Evolutionary conservation across 2,113 vertebrate species (phyloP), one percentile per base, ranked within the genome.

Genomic region (Pseudonaja textilis): DNA sequence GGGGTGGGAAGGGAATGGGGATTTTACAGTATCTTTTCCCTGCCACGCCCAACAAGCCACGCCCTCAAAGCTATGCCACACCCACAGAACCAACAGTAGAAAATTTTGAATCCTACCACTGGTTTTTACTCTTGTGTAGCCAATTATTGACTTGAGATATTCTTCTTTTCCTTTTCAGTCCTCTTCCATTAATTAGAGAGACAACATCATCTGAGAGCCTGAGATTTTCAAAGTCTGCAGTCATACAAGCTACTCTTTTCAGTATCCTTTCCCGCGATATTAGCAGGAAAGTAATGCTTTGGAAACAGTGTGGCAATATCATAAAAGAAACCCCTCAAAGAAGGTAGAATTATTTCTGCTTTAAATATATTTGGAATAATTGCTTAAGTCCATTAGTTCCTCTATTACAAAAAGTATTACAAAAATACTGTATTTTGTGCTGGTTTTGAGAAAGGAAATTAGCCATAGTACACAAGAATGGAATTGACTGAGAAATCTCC

Each of bases 311-410:
- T 59, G 11, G 55, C 29, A 55, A 91, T 42, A 26, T n/a, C 9
- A 91, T 59, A 22, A 59, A 86, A 86, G 12, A 3, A 87, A 91
- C 20, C 47, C 23, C 23, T 34, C 42, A 86, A 55, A 55, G 34
- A 26, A 85, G 47, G 26, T 50, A 61, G 39, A 87, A 86, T 47
- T 10, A 45, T 59, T 29, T 61, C 34, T 87, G 39, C 55, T 91
- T 59, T 87, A 91, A 61, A 61, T 59, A 59, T 86, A 91, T 85
- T 87, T 91, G 55, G 85, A 61, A 81, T 85, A 89, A 89, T 59
- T 85, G 26, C 26, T 92, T 64, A 14, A 23, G 29, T 88, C 85
- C 57, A 92, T 92, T 89, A 59, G 88, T 11, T 25, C 26, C 50
- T 26, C 8, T 14, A 26, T 14, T 55, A 55, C 52, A 50, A 88